A percentile compares a stretch with the other conserved stretches of the same genome.
phyloP scores from a whole-genome alignment of 2,113 vertebrate genomes.

The Coptodon rendalli region DNA sequence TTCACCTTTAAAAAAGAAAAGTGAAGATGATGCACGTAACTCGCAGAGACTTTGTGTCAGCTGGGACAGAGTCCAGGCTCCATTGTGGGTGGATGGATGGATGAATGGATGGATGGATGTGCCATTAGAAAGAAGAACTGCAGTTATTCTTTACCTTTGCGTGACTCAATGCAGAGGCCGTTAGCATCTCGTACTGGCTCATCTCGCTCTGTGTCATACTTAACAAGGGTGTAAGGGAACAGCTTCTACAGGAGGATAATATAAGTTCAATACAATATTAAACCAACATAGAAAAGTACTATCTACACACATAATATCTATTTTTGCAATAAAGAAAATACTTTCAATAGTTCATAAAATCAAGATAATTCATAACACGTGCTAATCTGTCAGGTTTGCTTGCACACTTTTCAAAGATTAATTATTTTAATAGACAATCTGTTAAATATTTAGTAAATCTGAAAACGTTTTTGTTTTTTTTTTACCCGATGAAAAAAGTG shows the following conservation, averaged over 20 bases:
- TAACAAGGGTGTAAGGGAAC: conserved; percentile 74
- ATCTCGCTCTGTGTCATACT: conserved; percentile 80
- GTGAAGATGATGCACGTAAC: neutral
- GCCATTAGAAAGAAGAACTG: neutral
- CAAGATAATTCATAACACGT: neutral
- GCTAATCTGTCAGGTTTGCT: neutral
- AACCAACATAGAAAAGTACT: neutral
- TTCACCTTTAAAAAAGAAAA: conserved; percentile 68
- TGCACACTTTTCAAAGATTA: neutral
- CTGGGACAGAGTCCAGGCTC: neutral
- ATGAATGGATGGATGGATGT: neutral
- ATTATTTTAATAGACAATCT: neutral
- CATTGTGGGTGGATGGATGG: neutral
- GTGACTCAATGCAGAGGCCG: conserved; percentile 77
- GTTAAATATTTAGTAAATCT: neutral
- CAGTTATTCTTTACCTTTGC: conserved; percentile 72
- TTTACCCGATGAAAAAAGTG: conserved; percentile 78
- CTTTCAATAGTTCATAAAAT: neutral
- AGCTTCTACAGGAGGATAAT: conserved; percentile 42
- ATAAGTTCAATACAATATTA: neutral
- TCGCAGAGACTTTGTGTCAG: neutral
- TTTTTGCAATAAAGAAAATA: neutral
- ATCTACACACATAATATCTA: neutral
- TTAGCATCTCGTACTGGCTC: conserved; percentile 74
- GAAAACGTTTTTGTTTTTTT: neutral